Base-by-base conservation (phyloP, 2,797 vertebrate genomes). In the Hydrophis major region DNA sequence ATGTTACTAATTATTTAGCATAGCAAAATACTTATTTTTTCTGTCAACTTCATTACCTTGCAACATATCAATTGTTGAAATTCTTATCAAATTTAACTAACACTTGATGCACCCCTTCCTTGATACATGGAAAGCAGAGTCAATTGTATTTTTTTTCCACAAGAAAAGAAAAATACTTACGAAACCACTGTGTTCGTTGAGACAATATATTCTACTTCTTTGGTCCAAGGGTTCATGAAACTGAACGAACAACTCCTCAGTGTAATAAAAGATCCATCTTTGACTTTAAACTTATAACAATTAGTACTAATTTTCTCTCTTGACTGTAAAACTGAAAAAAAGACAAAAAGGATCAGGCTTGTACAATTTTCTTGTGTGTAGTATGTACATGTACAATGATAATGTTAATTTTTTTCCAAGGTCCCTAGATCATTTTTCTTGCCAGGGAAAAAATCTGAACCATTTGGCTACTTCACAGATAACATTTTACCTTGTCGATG, bases 191-290 rank as follows among this genome's bases (percentile, higher is more conserved):
- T 99, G 97, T 99, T 99, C 91, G 99, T 99, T 93, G 99, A 99
- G 95, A 99, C 99, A 57, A 99, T 99, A 97, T 99, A 99, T 97
- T 99, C 99, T 97, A 99, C 99, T 98, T 99, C 99, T 98, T 99
- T 99, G 98, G 99, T 99, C 99, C 99, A 99, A 93, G 99, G 99
- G 98, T 99, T 99, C 99, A 99, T 99, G 98, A 99, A 99, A 98
- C 99, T 99, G 98, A 99, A 99, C 99, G 99, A 99, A 94, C 99
- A 98, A 98, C 99, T 99, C 95, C 98, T 97, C 97, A 99, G 96
- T 1, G 98, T 99, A 97, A 99, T 99, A 97, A 99, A 99, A 94
- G 99, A 99, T 86, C 99, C 99, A 88, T 99, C 99, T 98, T 99
- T 99, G 97, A 99, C 99, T 98, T 99, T 99, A 96, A 99, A 99